Percentiles rank a stretch among this genome's conserved stretches.
Evolutionary conservation across 2,888 invertebrate genomes (phyloP).

Genomic region (Eristalis pertinax): DNA sequence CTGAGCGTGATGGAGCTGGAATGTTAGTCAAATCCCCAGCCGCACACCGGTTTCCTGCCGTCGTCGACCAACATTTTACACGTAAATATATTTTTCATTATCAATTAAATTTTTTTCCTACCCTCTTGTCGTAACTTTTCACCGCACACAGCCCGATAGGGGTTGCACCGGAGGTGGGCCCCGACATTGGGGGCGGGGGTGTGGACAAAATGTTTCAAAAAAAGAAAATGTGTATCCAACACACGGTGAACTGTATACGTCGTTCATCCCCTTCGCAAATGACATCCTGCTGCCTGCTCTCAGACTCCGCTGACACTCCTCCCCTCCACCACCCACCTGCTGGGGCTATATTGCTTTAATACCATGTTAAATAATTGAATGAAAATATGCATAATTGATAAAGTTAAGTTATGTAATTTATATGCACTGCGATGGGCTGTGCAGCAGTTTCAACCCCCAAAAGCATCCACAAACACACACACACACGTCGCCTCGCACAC

Average conservation of each 20-base stretch:
- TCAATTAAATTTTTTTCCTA: slow-evolving; percentile 66
- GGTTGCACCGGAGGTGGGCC: neutral
- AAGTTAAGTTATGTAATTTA: slow-evolving; percentile 73
- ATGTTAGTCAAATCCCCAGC: slow-evolving; percentile 6
- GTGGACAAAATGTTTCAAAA: slow-evolving; percentile 47
- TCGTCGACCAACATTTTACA: slow-evolving; percentile 50
- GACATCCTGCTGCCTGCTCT: slow-evolving; percentile 40
- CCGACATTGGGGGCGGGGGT: neutral
- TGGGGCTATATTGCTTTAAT: slow-evolving; percentile 69
- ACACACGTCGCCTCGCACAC: neutral
- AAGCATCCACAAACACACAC: too few relatives aligned
- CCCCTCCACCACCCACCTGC: neutral
- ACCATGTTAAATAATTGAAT: slow-evolving; percentile 73
- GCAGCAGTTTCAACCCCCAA: slow-evolving; percentile 38
- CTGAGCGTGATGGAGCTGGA: neutral
- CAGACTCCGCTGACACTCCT: neutral
- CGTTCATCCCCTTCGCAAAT: slow-evolving; percentile 31
- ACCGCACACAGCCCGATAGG: slow-evolving; percentile 33
- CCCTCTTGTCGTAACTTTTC: slow-evolving; percentile 31
- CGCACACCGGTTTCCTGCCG: neutral
- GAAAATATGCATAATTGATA: slow-evolving; percentile 74
- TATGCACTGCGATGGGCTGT: slow-evolving; percentile 61
- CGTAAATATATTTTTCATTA: slow-evolving; percentile 67
- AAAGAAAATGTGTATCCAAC: slow-evolving; percentile 13
- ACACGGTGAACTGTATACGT: neutral